These are phyloP conservation scores for Chironomus tentans DNA, from an alignment of 2,888 invertebrate species.

Conservation along the genomic window DNA sequence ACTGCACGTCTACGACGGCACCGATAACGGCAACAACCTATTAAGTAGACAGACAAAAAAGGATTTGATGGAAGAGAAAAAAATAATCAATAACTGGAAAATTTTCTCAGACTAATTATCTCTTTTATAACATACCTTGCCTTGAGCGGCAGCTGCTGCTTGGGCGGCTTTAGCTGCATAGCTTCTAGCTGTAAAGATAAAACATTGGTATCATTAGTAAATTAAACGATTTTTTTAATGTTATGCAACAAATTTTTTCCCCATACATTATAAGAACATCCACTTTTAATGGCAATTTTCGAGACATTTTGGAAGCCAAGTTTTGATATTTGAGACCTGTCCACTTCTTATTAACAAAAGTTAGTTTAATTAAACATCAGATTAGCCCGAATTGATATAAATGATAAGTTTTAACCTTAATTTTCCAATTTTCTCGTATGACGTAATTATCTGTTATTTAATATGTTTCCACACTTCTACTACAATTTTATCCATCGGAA, in stretches of 20 bases:
- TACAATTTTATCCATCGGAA: too few species aligned
- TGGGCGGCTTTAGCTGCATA: conserved; percentile 27
- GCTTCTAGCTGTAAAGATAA: conserved; percentile 17
- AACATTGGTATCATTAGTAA: not conserved
- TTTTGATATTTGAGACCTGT: not conserved
- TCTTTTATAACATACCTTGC: conserved; percentile 22
- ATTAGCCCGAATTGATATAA: too few species aligned
- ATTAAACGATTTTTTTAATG: not conserved
- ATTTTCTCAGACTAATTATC: not conserved
- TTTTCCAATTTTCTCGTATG: not conserved
- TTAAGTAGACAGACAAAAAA: not conserved
- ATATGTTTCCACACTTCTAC: not conserved
- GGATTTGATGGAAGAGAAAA: not conserved
- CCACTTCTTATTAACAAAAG: too few species aligned
- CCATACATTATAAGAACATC: not conserved
- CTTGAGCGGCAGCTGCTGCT: conserved; percentile 27
- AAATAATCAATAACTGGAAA: not conserved
- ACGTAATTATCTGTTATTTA: conserved; percentile 3
- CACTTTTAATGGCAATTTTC: too few species aligned
- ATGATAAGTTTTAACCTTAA: not conserved
- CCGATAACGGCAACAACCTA: conserved; percentile 69
- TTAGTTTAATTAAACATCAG: too few species aligned
- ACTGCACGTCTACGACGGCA: conserved; percentile 87
- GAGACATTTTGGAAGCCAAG: not conserved
- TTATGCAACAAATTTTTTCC: conserved; percentile 14